Conservation (phyloP, 2,797 vertebrate species). For the Platalea minor region DNA sequence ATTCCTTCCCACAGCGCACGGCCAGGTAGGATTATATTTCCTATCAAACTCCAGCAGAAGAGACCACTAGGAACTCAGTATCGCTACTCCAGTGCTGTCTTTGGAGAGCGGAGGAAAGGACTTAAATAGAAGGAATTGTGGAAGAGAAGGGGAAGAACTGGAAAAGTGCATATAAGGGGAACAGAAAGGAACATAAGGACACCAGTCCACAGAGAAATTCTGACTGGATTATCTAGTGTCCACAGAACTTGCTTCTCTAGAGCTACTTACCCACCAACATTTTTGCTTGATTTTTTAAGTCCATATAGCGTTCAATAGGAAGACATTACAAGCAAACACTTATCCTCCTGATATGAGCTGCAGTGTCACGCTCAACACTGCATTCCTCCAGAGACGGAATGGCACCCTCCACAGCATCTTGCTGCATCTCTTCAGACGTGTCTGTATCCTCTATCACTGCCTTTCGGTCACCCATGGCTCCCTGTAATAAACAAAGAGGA, state of each 20-base stretch:
- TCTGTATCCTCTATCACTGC: conserved; percentile 85
- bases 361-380: conserved; percentile 84
- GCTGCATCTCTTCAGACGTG: conserved; percentile 89
- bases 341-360: conserved; percentile 86
- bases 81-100: not conserved
- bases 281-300: not conserved
- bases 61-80: not conserved
- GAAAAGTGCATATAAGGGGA: not conserved
- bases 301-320: accelerated
- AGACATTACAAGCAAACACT: not conserved
- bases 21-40: conserved; percentile 88
- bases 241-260: not conserved
- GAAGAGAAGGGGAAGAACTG: not conserved
- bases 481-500: not conserved
- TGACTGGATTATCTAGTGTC: not conserved
- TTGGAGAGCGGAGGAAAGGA: not conserved
- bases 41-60: conserved; percentile 85
- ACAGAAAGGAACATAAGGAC: not conserved
- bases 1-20: conserved; percentile 87
- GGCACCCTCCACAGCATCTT: conserved; percentile 85
- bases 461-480: conserved; percentile 81
- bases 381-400: conserved; percentile 84
- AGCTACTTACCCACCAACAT: not conserved
- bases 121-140: not conserved
- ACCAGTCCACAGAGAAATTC: not conserved